Conservation (phyloP, 2,113 vertebrate species). For the Romanogobio albipinnatus region DNA sequence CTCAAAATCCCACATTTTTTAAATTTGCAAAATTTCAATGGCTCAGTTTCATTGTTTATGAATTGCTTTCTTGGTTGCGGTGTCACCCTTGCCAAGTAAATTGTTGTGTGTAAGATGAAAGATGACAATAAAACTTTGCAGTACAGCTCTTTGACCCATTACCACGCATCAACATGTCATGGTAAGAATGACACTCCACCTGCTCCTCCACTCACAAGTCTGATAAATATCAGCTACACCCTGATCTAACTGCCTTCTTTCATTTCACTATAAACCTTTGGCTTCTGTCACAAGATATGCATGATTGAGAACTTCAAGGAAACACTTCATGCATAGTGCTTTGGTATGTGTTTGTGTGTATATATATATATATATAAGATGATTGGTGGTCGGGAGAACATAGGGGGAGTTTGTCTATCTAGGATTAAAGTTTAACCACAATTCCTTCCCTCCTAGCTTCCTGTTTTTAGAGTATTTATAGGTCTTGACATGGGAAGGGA, state of each 20-base stretch:
- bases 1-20: not conserved
- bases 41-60: not conserved
- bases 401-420: constrained; percentile 44
- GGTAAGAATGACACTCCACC: constrained; percentile 49
- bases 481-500: constrained; percentile 66
- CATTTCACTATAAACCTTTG: not conserved
- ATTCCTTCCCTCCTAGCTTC: constrained; percentile 55
- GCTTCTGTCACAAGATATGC: not conserved
- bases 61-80: not conserved
- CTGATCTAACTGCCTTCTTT: not conserved
- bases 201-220: constrained; percentile 38
- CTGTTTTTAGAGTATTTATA: constrained; percentile 68
- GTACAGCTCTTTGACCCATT: not conserved
- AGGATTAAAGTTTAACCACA: constrained; percentile 51
- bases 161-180: not conserved
- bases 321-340: too few species aligned
- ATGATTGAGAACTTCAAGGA: not conserved
- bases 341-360: not conserved
- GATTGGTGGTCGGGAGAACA: not conserved
- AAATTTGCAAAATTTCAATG: not conserved
- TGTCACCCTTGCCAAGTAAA: not conserved
- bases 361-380: not conserved
- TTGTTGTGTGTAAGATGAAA: not conserved
- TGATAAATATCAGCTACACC: constrained; percentile 26
- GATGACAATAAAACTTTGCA: constrained; percentile 8